Evolutionary conservation across 2,797 vertebrate genomes (phyloP).

Genomic region (Hapalemur alaotrensis): DNA sequence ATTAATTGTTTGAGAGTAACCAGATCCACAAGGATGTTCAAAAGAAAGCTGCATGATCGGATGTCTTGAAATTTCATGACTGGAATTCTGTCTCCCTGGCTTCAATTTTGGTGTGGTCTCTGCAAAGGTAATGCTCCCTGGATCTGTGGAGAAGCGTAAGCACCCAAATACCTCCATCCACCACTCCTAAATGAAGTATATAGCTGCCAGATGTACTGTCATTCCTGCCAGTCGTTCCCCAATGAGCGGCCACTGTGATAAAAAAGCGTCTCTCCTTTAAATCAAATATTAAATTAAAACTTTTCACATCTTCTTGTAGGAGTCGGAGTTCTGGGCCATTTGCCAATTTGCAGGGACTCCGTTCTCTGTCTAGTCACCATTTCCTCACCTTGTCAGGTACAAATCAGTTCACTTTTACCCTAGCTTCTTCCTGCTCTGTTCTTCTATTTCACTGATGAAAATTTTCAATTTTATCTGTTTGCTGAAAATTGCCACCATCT

Average conservation of each 20-base stretch:
- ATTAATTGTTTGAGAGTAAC: slow-evolving; percentile 36
- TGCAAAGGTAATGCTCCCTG: background rate
- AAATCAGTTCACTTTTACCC: slow-evolving; percentile 24
- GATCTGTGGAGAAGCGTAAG: slow-evolving; percentile 14
- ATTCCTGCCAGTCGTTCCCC: slow-evolving; percentile 83
- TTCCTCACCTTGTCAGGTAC: slow-evolving; percentile 56
- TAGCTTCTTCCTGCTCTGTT: background rate
- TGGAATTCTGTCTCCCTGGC: background rate
- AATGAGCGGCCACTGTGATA: slow-evolving; percentile 80
- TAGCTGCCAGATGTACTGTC: slow-evolving; percentile 84
- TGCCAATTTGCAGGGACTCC: slow-evolving; percentile 53
- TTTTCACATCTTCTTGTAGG: slow-evolving; percentile 80
- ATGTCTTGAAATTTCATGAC: slow-evolving; percentile 24
- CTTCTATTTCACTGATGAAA: background rate
- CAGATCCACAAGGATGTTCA: slow-evolving; percentile 14
- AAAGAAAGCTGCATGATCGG: background rate
- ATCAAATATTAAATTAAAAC: slow-evolving; percentile 85
- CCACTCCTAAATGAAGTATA: slow-evolving; percentile 79
- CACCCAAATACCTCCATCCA: background rate
- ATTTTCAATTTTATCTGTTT: background rate
- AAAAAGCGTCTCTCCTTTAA: slow-evolving; percentile 81
- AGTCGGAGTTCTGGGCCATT: slow-evolving; percentile 72
- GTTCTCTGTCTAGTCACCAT: slow-evolving; percentile 57
- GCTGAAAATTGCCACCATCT: background rate
- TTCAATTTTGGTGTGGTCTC: slow-evolving; percentile 50